phyloP scores from a whole-genome alignment of 2,797 vertebrate species.

The Menidia menidia region DNA sequence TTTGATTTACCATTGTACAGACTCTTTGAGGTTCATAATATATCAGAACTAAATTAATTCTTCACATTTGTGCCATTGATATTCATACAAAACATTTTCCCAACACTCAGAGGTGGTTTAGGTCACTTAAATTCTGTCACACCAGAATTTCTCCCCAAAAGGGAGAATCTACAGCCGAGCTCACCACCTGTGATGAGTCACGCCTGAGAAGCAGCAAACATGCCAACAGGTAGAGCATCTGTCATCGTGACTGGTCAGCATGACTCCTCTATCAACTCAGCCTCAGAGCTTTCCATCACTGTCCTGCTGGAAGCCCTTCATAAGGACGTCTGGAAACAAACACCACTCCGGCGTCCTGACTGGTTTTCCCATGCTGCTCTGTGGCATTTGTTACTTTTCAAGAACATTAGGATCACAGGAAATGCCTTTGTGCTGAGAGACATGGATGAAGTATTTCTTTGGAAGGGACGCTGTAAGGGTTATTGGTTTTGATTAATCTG shows the following conservation, averaged over 20 bases:
- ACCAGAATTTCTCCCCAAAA: background rate
- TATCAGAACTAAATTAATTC: background rate
- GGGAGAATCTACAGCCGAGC: background rate
- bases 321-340: slow-evolving; percentile 26
- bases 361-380: slow-evolving; percentile 22
- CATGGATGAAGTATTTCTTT: slow-evolving; percentile 32
- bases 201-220: slow-evolving; percentile 19
- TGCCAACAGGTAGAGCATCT: slow-evolving; percentile 39
- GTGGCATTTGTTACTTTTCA: slow-evolving; percentile 43
- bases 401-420: slow-evolving; percentile 17
- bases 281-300: slow-evolving; percentile 56
- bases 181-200: slow-evolving; percentile 8
- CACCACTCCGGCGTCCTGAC: slow-evolving; percentile 3
- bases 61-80: background rate
- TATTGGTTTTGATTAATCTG: slow-evolving; percentile 58
- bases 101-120: background rate
- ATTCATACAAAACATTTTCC: background rate
- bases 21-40: background rate
- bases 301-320: slow-evolving; percentile 49
- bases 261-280: slow-evolving; percentile 27
- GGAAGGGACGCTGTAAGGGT: slow-evolving; percentile 10
- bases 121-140: background rate
- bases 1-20: background rate
- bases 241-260: slow-evolving; percentile 33
- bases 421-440: slow-evolving; percentile 29